Conservation (phyloP, 2,888 invertebrate genomes). For the Cerastis rubricosa region DNA sequence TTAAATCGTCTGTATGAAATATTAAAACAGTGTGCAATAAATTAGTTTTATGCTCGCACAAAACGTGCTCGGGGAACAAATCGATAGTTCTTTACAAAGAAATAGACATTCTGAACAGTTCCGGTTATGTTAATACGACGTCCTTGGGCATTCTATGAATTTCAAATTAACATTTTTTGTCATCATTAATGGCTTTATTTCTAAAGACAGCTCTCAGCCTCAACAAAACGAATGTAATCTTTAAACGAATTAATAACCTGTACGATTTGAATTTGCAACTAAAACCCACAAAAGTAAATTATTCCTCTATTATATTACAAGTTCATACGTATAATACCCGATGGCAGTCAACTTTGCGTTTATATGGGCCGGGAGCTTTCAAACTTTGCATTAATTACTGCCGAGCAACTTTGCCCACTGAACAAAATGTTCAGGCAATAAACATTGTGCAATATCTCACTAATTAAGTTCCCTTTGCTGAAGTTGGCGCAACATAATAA, state of each 20-base stretch:
- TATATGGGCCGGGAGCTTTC: slow-evolving; percentile 71
- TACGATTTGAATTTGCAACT: slow-evolving; percentile 21
- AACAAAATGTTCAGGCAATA: slow-evolving; percentile 72
- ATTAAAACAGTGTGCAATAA: slow-evolving; percentile 60
- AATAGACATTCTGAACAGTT: slow-evolving; percentile 62
- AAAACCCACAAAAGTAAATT: slow-evolving; percentile 32
- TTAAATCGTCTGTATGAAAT: slow-evolving; percentile 61
- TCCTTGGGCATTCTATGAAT: slow-evolving; percentile 67
- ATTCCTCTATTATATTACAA: slow-evolving; percentile 52
- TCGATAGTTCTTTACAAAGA: slow-evolving; percentile 54
- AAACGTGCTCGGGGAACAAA: slow-evolving; percentile 62
- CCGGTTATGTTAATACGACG: slow-evolving; percentile 70
- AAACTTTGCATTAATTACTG: slow-evolving; percentile 70
- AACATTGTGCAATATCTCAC: slow-evolving; percentile 80
- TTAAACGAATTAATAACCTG: neutral
- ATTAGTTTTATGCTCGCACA: slow-evolving; percentile 57
- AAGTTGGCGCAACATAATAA: slow-evolving; percentile 49
- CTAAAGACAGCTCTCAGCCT: neutral
- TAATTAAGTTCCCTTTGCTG: slow-evolving; percentile 75
- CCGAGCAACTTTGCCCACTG: slow-evolving; percentile 62
- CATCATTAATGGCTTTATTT: slow-evolving; percentile 41
- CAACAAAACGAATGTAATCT: slow-evolving; percentile 1
- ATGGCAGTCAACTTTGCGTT: slow-evolving; percentile 71
- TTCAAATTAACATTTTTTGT: slow-evolving; percentile 44
- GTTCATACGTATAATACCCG: slow-evolving; percentile 67